Percentiles rank a stretch among this genome's conserved stretches.
These are phyloP conservation scores for Phylloscopus collybita DNA, from an alignment of 2,797 vertebrate species.

Conservation along the genomic window DNA sequence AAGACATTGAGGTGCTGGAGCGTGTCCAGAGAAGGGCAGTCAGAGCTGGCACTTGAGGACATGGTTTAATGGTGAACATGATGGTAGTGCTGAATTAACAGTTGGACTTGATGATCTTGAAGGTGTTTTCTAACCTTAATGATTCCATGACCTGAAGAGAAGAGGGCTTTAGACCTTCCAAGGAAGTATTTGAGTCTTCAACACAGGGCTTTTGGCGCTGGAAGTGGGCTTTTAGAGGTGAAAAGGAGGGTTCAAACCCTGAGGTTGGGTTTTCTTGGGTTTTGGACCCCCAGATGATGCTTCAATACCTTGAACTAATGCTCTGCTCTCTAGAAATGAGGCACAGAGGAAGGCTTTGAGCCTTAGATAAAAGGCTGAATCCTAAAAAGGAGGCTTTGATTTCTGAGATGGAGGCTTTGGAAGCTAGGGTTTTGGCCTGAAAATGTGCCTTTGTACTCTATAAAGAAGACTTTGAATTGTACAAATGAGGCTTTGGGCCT, in stretches of 20 bases:
- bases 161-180: neutral
- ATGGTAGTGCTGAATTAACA: neutral
- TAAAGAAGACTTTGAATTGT: neutral
- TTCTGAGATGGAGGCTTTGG: neutral
- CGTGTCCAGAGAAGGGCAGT: fast-evolving
- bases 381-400: neutral
- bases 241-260: neutral
- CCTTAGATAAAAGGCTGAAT: neutral
- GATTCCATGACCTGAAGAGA: neutral
- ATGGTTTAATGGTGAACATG: neutral
- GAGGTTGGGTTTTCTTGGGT: neutral
- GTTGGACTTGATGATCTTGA: neutral
- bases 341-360: neutral
- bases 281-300: neutral
- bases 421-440: neutral
- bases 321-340: neutral
- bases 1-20: neutral
- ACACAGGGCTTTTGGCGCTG: neutral
- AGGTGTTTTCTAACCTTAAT: neutral
- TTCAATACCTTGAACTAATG: neutral
- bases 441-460: neutral
- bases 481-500: neutral
- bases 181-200: neutral
- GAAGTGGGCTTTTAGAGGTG: neutral
- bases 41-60: neutral